Percentiles rank a stretch among this genome's conserved stretches.
Evolutionary conservation across 1,140 invertebrate genomes (phyloP).

Genomic region (Oppia nitens): DNA sequence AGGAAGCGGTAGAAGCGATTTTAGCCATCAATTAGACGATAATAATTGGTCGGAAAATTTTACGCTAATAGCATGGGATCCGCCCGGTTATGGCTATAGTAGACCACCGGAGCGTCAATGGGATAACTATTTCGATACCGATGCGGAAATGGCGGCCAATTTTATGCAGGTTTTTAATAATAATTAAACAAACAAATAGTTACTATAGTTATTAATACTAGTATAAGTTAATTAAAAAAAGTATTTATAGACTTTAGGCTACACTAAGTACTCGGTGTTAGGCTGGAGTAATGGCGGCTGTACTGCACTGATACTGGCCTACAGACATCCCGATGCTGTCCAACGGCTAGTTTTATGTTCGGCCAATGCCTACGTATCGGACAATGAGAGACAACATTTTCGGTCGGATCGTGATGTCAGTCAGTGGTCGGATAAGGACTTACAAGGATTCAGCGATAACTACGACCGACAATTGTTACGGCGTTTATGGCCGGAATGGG

Average conservation of each 20-base stretch:
- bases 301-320: slow-evolving; percentile 9
- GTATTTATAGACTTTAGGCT: slow-evolving; percentile 10
- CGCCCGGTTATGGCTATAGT: slow-evolving; percentile 15
- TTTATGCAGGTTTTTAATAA: slow-evolving; percentile 26
- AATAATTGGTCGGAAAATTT: slow-evolving; percentile 12
- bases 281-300: slow-evolving; percentile 14
- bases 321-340: slow-evolving; percentile 2
- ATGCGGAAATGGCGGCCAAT: slow-evolving; percentile 8
- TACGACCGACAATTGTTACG: too few species aligned
- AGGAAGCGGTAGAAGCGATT: slow-evolving; percentile 5
- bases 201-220: too few species aligned
- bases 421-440: too few species aligned
- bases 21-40: slow-evolving; percentile 7
- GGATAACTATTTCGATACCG: slow-evolving; percentile 9
- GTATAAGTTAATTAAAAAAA: too few species aligned
- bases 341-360: slow-evolving; percentile 14
- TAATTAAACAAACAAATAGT: too few species aligned
- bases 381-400: too few species aligned
- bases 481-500: not conserved
- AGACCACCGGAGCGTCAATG: slow-evolving; percentile 14
- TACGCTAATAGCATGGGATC: slow-evolving; percentile 11
- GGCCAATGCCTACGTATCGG: slow-evolving; percentile 12
- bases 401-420: too few species aligned
- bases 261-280: slow-evolving; percentile 2
- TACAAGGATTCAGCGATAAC: too few species aligned